Evolutionary conservation across 2,797 vertebrate species (phyloP).

Genomic region (Chaunax sp.): DNA sequence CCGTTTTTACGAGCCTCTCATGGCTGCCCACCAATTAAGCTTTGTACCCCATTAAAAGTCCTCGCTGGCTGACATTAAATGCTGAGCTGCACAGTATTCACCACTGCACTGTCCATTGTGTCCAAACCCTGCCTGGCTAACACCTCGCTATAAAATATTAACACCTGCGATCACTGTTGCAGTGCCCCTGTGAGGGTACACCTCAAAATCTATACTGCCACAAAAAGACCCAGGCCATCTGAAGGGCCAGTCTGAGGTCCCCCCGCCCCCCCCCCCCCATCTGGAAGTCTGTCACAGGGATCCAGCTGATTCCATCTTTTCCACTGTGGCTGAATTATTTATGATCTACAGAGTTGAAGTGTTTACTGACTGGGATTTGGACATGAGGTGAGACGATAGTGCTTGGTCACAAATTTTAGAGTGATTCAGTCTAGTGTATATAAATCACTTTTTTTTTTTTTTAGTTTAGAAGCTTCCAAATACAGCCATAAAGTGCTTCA

Average conservation of each 20-base stretch:
- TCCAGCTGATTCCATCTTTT: slow-evolving; percentile 41
- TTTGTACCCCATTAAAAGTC: slow-evolving; percentile 68
- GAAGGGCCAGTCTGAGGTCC: no score
- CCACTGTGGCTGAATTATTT: slow-evolving; percentile 50
- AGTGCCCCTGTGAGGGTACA: slow-evolving; percentile 60
- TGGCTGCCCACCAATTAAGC: slow-evolving; percentile 73
- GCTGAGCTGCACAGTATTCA: slow-evolving; percentile 42
- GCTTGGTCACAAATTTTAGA: slow-evolving; percentile 1
- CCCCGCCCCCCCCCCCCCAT: slow-evolving; percentile 15
- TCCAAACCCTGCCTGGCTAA: slow-evolving; percentile 20
- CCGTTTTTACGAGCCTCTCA: slow-evolving; percentile 69
- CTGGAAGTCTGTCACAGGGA: no score
- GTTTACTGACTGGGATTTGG: slow-evolving; percentile 32
- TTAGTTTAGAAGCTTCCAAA: no score
- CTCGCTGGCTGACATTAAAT: slow-evolving; percentile 54
- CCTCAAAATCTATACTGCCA: slow-evolving; percentile 58
- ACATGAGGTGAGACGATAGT: slow-evolving; percentile 6
- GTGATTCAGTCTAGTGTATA: no score
- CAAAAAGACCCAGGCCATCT: slow-evolving; percentile 25
- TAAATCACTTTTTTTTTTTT: no score
- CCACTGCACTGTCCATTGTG: slow-evolving; percentile 27
- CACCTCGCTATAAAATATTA: slow-evolving; percentile 64
- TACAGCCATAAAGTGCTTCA: no score
- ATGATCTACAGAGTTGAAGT: slow-evolving; percentile 10
- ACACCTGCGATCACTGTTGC: slow-evolving; percentile 50